Evolutionary conservation across 2,113 vertebrate genomes (phyloP).

Genomic region (Gallinago undulata): DNA sequence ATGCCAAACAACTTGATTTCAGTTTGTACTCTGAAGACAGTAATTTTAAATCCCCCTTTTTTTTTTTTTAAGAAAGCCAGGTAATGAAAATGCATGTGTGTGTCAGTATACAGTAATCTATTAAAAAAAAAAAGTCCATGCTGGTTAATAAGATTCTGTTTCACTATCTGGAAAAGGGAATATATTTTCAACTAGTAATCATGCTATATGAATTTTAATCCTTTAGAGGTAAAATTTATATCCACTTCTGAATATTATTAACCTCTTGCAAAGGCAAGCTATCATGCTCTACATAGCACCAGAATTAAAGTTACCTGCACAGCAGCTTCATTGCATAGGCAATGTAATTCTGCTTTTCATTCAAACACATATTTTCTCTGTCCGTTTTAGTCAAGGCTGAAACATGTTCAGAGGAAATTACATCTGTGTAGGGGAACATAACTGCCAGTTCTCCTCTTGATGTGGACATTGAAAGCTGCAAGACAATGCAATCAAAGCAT

Average conservation of each 20-base stretch:
- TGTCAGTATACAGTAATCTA: neutral
- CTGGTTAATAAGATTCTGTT: neutral
- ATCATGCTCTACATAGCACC: neutral
- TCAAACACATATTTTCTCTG: neutral
- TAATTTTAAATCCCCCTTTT: neutral
- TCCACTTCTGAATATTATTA: slow-evolving; percentile 12
- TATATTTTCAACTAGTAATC: slow-evolving; percentile 1
- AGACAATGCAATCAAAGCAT: neutral
- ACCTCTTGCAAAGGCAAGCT: slow-evolving; percentile 2
- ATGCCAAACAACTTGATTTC: neutral
- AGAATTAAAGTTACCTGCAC: neutral
- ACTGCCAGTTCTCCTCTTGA: neutral
- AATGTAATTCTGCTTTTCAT: neutral
- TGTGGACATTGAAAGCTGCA: neutral
- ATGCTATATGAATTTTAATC: neutral
- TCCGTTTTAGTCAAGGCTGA: neutral
- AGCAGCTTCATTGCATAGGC: neutral
- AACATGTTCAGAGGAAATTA: neutral
- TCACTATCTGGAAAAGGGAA: neutral
- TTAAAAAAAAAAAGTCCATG: neutral
- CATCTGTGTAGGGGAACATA: neutral
- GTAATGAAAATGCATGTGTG: neutral
- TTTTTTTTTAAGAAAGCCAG: neutral
- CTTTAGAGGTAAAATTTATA: slow-evolving; percentile 3
- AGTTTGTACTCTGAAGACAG: neutral